A percentile compares a stretch with the other conserved stretches of the same genome.
Conservation (phyloP, 2,888 invertebrate species). For the Plusia festucae region DNA sequence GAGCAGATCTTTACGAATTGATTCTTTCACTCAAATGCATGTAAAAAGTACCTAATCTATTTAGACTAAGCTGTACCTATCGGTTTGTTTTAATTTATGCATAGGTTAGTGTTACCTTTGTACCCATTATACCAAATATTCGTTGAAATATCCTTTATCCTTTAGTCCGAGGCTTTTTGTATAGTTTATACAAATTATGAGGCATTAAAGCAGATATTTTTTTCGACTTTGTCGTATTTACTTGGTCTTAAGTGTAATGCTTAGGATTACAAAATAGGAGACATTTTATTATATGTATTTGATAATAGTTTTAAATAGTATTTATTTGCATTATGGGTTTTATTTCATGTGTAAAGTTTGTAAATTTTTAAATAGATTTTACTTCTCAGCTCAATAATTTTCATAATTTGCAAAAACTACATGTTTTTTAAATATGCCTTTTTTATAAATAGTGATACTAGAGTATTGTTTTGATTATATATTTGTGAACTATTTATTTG, state of each 20-base stretch:
- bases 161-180: conserved; percentile 61
- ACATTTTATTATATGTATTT: too few species aligned
- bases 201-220: neutral
- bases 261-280: too few species aligned
- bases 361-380: neutral
- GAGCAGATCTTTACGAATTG: conserved; percentile 14
- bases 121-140: conserved; percentile 67
- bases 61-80: conserved; percentile 45
- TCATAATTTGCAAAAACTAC: conserved; percentile 41
- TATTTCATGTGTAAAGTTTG: too few species aligned
- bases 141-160: conserved; percentile 61
- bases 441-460: conserved; percentile 88
- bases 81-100: conserved; percentile 54
- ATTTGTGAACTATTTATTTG: conserved; percentile 86
- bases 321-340: too few species aligned
- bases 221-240: neutral
- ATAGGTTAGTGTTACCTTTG: conserved; percentile 51
- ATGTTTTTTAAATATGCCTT: conserved; percentile 63
- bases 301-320: too few species aligned
- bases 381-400: neutral
- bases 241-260: neutral
- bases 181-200: conserved; percentile 57
- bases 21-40: conserved; percentile 34
- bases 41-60: conserved; percentile 45
- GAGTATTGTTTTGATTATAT: conserved; percentile 82